phyloP scores from a whole-genome alignment of 64 coral and sea anemone species.

The Montipora sp. region DNA sequence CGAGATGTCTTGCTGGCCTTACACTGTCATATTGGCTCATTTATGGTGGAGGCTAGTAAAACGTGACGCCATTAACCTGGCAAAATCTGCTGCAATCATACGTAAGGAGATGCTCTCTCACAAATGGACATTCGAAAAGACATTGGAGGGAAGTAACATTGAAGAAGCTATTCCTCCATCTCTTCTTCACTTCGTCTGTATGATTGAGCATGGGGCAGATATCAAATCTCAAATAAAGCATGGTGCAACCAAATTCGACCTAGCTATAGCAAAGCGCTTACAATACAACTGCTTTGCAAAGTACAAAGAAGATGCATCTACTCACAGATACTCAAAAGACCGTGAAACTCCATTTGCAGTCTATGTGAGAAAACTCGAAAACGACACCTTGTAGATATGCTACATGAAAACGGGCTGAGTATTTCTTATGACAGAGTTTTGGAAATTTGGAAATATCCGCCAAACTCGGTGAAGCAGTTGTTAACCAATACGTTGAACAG shows the following conservation, averaged over 20 bases:
- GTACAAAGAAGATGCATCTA: conserved; percentile 60
- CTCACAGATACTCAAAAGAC: conserved; percentile 53
- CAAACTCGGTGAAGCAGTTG: too few species aligned
- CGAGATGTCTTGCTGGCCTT: too few species aligned
- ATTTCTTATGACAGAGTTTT: background rate
- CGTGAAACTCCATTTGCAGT: conserved; percentile 50
- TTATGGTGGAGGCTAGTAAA: conserved; percentile 55
- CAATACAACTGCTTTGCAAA: conserved; percentile 68
- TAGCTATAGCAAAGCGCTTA: conserved; percentile 54
- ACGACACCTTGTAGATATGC: conserved; percentile 30
- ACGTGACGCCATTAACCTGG: conserved; percentile 36
- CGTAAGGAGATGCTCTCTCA: conserved; percentile 48
- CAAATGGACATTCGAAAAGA: conserved; percentile 51
- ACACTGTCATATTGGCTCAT: background rate
- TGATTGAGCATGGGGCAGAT: conserved; percentile 44
- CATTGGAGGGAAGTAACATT: conserved; percentile 37
- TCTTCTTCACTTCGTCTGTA: conserved; percentile 55
- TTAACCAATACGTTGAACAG: too few species aligned
- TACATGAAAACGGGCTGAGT: conserved; percentile 29
- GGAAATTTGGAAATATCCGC: too few species aligned
- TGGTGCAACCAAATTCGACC: conserved; percentile 49
- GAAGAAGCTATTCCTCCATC: conserved; percentile 57
- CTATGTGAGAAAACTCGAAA: conserved; percentile 37
- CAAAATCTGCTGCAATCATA: conserved; percentile 30
- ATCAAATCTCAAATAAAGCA: conserved; percentile 32